Evolutionary conservation across 2,797 vertebrate species (phyloP).

Genomic region (Pogonophryne albipinna): DNA sequence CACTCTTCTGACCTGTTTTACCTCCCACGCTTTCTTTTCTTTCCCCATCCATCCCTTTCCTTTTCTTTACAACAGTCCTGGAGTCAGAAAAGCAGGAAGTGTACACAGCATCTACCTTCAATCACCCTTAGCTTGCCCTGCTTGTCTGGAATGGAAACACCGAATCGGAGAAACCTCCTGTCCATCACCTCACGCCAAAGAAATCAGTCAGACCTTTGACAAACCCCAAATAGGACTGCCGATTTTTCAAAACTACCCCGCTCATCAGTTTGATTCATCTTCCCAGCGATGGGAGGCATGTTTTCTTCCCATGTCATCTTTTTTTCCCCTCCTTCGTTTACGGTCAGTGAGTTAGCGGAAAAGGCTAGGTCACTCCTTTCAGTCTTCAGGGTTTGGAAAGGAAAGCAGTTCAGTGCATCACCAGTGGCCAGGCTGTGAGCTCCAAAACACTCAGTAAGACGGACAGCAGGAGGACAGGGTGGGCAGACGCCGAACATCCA

Average conservation of each 20-base stretch:
- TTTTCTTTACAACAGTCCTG: conserved; percentile 9
- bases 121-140: conserved; percentile 4
- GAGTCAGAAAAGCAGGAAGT: conserved; percentile 34
- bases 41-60: background rate
- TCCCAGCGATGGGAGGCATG: conserved; percentile 53
- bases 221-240: conserved; percentile 66
- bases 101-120: conserved; percentile 18
- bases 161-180: conserved; percentile 35
- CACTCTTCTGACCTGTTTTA: conserved; percentile 43
- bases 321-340: conserved; percentile 15
- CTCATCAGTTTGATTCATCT: conserved; percentile 78
- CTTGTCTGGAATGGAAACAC: conserved; percentile 53
- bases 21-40: conserved; percentile 32
- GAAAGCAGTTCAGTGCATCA: conserved; percentile 41
- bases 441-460: conserved; percentile 44
- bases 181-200: conserved; percentile 58
- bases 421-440: conserved; percentile 20
- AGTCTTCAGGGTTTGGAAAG: conserved; percentile 38
- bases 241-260: conserved; percentile 61
- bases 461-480: conserved; percentile 60
- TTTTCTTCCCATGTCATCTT: conserved; percentile 44
- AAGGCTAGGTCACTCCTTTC: conserved; percentile 41
- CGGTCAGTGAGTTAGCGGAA: conserved; percentile 44
- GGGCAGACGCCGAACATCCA: conserved; percentile 56
- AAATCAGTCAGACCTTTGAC: conserved; percentile 76